A percentile compares a stretch with the other conserved stretches of the same genome.
Evolutionary conservation across 2,797 vertebrate species (phyloP).

Genomic region (Iguana delicatissima): DNA sequence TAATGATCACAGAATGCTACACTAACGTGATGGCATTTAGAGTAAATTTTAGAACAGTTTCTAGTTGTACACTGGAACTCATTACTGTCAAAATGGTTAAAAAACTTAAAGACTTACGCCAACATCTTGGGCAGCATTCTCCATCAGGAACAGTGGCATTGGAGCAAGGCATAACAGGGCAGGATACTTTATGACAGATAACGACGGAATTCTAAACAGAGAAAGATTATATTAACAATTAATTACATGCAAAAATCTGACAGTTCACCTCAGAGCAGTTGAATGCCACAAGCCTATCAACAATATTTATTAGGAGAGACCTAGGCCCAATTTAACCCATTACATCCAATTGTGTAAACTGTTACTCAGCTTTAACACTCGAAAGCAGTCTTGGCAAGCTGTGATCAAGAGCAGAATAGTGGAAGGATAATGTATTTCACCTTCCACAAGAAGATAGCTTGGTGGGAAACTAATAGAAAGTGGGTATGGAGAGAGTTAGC

Average conservation of each 20-base stretch:
- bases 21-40: not conserved
- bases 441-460: not conserved
- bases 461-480: not conserved
- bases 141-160: slow-evolving; percentile 96
- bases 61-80: not conserved
- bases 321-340: not conserved
- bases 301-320: slow-evolving; percentile 13
- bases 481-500: not conserved
- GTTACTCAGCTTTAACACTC: not conserved
- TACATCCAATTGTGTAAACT: not conserved
- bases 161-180: slow-evolving; percentile 94
- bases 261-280: not conserved
- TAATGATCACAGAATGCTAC: not conserved
- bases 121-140: slow-evolving; percentile 97
- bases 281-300: not conserved
- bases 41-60: not conserved
- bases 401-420: not conserved
- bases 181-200: slow-evolving; percentile 95
- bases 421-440: not conserved
- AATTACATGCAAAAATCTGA: slow-evolving; percentile 21
- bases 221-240: slow-evolving; percentile 39
- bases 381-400: not conserved
- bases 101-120: slow-evolving; percentile 84
- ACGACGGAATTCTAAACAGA: slow-evolving; percentile 91
- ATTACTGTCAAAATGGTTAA: not conserved